Conservation (phyloP, 2,888 invertebrate genomes). For the Diarsia rubi region DNA sequence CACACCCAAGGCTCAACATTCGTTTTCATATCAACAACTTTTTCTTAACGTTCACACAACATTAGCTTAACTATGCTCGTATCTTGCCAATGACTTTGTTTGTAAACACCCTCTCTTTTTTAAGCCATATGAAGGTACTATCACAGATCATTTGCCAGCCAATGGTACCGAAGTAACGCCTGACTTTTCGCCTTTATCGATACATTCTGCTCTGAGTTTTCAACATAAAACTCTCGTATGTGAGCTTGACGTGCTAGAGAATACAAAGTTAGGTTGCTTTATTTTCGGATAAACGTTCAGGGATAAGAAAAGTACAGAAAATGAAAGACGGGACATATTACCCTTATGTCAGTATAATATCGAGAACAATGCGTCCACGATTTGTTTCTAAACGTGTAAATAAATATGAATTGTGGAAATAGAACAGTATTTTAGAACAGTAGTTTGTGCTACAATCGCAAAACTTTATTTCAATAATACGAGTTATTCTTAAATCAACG, state of each 20-base stretch:
- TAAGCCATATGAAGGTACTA: slow-evolving; percentile 82
- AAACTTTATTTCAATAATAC: not conserved
- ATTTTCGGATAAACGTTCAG: slow-evolving; percentile 43
- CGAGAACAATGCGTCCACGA: not conserved
- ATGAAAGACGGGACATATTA: slow-evolving; percentile 13
- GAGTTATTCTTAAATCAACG: not conserved
- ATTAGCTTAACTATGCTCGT: slow-evolving; percentile 79
- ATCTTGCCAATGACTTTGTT: slow-evolving; percentile 77
- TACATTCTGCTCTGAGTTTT: slow-evolving; percentile 73
- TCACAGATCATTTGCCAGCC: slow-evolving; percentile 85
- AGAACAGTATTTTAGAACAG: not conserved
- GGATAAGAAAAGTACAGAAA: slow-evolving; percentile 27
- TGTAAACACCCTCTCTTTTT: slow-evolving; percentile 76
- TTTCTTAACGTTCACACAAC: slow-evolving; percentile 73
- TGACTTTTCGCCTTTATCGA: slow-evolving; percentile 78
- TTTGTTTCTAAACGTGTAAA: not conserved
- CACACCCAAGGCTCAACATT: slow-evolving; percentile 38
- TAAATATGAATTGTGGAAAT: not conserved
- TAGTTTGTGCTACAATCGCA: not conserved
- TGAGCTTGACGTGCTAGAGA: slow-evolving; percentile 67
- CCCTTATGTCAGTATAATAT: not conserved
- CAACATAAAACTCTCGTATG: slow-evolving; percentile 73
- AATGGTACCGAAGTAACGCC: slow-evolving; percentile 86
- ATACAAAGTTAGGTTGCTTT: slow-evolving; percentile 57
- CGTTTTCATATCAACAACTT: slow-evolving; percentile 61